A percentile compares a stretch with the other conserved stretches of the same genome.
phyloP scores from a whole-genome alignment of 2,113 vertebrate species.

The Rhinoderma darwinii region DNA sequence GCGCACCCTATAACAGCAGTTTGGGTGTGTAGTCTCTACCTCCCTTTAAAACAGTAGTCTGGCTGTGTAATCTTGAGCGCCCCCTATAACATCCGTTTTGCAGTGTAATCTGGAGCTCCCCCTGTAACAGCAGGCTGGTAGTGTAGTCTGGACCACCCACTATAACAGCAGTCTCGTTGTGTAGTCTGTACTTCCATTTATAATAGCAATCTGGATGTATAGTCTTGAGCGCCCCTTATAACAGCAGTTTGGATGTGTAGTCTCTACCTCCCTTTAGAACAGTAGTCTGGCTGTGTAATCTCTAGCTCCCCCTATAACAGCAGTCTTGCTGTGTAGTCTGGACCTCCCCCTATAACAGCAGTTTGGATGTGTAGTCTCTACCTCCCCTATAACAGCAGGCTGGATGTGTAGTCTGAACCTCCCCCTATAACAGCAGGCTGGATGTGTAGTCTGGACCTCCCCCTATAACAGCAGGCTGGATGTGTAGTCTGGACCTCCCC shows the following conservation, averaged over 20 bases:
- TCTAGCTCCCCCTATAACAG: not conserved
- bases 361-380: not conserved
- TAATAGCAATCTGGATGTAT: not conserved
- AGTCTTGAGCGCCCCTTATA: not conserved
- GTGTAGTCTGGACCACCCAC: not conserved
- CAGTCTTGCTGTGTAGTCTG: not conserved
- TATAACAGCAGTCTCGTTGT: not conserved
- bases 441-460: not conserved
- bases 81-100: not conserved
- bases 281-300: not conserved
- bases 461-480: not conserved
- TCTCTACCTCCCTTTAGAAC: not conserved
- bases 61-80: not conserved
- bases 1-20: too few relatives aligned
- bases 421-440: not conserved
- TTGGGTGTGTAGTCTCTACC: too few relatives aligned
- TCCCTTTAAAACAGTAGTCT: too few relatives aligned
- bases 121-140: not conserved
- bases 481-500: too few relatives aligned
- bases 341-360: not conserved
- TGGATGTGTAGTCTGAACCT: not conserved
- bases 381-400: not conserved
- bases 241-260: not conserved
- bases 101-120: not conserved
- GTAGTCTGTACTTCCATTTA: not conserved